Base-by-base conservation (phyloP, 1,140 invertebrate genomes). In the Monochamus saltuarius region DNA sequence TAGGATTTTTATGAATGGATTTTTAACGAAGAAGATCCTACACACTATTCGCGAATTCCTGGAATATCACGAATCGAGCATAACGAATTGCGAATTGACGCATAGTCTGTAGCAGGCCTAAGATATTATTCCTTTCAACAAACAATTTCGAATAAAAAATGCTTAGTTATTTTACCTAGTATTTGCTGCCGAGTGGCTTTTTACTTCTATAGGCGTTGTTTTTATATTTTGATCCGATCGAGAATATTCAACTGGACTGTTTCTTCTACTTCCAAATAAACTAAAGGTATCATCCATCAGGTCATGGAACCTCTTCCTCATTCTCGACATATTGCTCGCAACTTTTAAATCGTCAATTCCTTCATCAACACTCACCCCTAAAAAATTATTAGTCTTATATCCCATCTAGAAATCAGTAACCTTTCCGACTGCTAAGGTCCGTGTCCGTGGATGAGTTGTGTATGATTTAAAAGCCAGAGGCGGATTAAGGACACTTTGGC, bases 271-370 rank as follows among this genome's bases (percentile, higher is more conserved):
- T 36, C 81, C 82, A 65, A 87, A 86, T 22, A 86, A 76, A 63
- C 80, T 86, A 69, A 87, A 86, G 1, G 86, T 86, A 61, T 87
- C 85, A 66, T 88, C 86, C 13, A 87, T 74, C 7, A 87, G 77
- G 57, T 87, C 84, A 65, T 88, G 83, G 59, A 88, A 85, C 51
- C 85, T 74, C 68, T 80, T 80, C 35, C 85, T 76, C 71, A 86
- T 85, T 59, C 80, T 79, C 6, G 84, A 80, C 7, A 85, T 78
- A 51, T 77, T 75, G 2, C 50, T 61, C 17, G 64, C 8, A 13
- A 57, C 37, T 52, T 68, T 70, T 7, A 66, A 14, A 39, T 73
- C 74, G 22, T 73, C 66, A 0, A 70, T 68, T 4, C 65, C 67
- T 65, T 73, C 67, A 59, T 75, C 72, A 13, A 69, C 58, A 51